A percentile compares a stretch with the other conserved stretches of the same genome.
These are phyloP conservation scores for Thymelicus sylvestris DNA, from an alignment of 2,888 invertebrate species.

Conservation along the genomic window DNA sequence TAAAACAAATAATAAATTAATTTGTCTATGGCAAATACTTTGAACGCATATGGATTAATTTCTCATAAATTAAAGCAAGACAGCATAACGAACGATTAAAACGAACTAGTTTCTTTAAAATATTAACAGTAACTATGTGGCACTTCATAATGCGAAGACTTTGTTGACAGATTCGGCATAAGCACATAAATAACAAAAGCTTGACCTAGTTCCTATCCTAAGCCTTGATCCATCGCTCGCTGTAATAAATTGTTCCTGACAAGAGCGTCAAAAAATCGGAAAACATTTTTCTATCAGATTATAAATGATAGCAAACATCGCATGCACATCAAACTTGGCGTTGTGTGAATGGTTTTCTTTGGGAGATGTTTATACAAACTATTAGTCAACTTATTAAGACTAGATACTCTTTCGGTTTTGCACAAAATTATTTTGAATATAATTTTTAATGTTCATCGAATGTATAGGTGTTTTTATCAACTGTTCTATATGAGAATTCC, in stretches of 20 bases:
- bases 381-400: not conserved
- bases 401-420: too few relatives aligned
- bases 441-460: too few relatives aligned
- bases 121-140: constrained; percentile 5
- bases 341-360: not conserved
- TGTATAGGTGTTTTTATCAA: too few relatives aligned
- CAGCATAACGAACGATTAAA: too few relatives aligned
- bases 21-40: too few relatives aligned
- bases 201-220: constrained; percentile 27
- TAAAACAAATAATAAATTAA: too few relatives aligned
- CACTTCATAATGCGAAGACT: constrained; percentile 16
- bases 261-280: constrained; percentile 30
- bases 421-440: too few relatives aligned
- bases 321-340: constrained; percentile 8
- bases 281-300: constrained; percentile 34
- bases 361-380: not conserved
- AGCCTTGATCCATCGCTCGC: constrained; percentile 25
- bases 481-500: too few relatives aligned
- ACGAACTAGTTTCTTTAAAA: constrained; percentile 8
- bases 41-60: too few relatives aligned
- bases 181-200: constrained; percentile 37
- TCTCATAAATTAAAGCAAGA: too few relatives aligned
- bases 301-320: constrained; percentile 23
- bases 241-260: constrained; percentile 35
- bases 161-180: constrained; percentile 33